Base-by-base conservation (phyloP, 2,888 invertebrate species). In the Colletes collaris region DNA sequence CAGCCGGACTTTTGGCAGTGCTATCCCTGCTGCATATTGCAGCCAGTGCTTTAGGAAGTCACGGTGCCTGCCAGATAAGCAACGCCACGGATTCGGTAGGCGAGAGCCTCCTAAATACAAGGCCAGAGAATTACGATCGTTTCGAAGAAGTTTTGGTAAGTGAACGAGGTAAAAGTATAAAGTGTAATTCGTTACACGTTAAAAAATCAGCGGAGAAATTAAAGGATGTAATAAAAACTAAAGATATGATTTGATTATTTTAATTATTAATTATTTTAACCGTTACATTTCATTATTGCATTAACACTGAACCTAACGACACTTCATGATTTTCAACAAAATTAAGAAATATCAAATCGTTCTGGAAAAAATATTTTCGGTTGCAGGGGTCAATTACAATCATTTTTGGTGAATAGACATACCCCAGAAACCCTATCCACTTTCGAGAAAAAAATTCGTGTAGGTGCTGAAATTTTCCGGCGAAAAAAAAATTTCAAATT, bases 71-170 rank as follows among this genome's bases (percentile, higher is more conserved):
- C 76, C 86, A 86, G 56, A 80, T 84, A 19, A 86, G 68, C 19
- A 79, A 70, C 44, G 77, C 87, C 4, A 49, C 76, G 27, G 90
- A 92, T 76, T 90, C 90, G n/a, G 88, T 91, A 64, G 91, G 89
- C 8, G 91, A 91, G 68, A 91, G 91, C 72, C 87, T 91, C 35
- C 76, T 91, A 11, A 89, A 90, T 60, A 84, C 90, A 13, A 88
- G 90, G 67, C 87, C 89, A 0, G 91, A 91, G 49, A 88, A 86
- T 78, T 91, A 91, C 74, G 91, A 91, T 77, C 91, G 90, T 53
- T 91, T 91, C 72, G 91, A 91, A 74, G 91, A 91, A 82, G 91
- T 91, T 82, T 69, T 91, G 86, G 92, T 91, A 83, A 86, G 84
- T 79, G 11, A 35, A 16, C n/a, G 10, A 50, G 37, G 37, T 40